phyloP scores from a whole-genome alignment of 2,888 invertebrate genomes.

The Heteromurus nitidus region DNA sequence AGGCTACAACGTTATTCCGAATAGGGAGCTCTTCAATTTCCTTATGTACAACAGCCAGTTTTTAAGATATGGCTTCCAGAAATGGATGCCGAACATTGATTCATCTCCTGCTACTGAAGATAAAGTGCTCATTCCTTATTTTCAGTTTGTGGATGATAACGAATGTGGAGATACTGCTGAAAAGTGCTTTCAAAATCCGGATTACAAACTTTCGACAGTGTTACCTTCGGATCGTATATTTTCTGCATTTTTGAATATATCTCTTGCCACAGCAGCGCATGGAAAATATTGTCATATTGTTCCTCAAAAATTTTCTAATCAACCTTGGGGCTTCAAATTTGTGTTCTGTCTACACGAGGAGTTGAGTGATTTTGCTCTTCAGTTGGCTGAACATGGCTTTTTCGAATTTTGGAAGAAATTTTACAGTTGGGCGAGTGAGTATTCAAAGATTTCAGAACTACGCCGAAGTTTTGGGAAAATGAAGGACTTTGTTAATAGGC shows the following conservation, averaged over 20 bases:
- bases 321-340: neutral
- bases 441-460: neutral
- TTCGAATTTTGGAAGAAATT: neutral
- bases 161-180: neutral
- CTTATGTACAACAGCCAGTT: neutral
- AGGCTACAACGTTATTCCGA: neutral
- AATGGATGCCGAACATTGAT: neutral
- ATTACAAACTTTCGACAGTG: neutral
- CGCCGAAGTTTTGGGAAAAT: neutral
- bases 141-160: neutral
- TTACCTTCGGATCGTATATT: neutral
- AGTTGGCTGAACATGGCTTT: neutral
- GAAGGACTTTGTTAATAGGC: neutral
- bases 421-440: neutral
- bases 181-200: constrained; percentile 4
- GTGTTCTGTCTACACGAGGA: neutral
- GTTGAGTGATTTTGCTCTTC: neutral
- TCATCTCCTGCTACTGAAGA: neutral
- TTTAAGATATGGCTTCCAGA: neutral
- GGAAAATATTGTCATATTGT: neutral
- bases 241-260: neutral
- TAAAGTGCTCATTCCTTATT: neutral
- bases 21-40: neutral
- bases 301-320: neutral
- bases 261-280: neutral